Conservation (phyloP, 2,797 vertebrate genomes). For the Bovichtus diacanthus region DNA sequence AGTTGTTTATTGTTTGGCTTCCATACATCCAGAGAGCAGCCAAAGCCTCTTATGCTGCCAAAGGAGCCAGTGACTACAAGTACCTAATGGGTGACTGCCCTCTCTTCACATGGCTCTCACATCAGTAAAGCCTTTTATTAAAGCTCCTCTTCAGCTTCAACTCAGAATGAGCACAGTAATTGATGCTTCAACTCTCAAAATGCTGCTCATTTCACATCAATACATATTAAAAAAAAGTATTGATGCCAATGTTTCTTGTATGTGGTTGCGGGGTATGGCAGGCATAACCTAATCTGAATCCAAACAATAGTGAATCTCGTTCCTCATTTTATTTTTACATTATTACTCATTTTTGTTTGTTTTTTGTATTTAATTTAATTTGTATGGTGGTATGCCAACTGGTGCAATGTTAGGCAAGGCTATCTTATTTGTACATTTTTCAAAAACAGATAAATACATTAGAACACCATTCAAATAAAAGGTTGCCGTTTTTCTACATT, state of each 20-base stretch:
- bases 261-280: neutral
- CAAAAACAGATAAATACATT: neutral
- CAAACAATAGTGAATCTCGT: neutral
- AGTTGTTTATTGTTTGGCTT: slow-evolving; percentile 61
- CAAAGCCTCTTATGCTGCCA: slow-evolving; percentile 61
- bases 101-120: slow-evolving; percentile 45
- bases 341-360: neutral
- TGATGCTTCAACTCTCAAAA: slow-evolving; percentile 31
- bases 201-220: slow-evolving; percentile 23
- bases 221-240: neutral
- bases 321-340: neutral
- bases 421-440: neutral
- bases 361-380: neutral
- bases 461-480: neutral
- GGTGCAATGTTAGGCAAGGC: neutral
- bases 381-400: neutral
- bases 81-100: slow-evolving; percentile 36
- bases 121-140: slow-evolving; percentile 49
- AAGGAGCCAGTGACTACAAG: slow-evolving; percentile 42
- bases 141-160: slow-evolving; percentile 31
- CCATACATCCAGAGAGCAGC: slow-evolving; percentile 39
- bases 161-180: slow-evolving; percentile 22
- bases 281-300: too few relatives aligned
- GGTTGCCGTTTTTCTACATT: neutral
- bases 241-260: neutral